Evolutionary conservation across 1,140 invertebrate genomes (phyloP).

Genomic region (Dendrolimus punctatus): DNA sequence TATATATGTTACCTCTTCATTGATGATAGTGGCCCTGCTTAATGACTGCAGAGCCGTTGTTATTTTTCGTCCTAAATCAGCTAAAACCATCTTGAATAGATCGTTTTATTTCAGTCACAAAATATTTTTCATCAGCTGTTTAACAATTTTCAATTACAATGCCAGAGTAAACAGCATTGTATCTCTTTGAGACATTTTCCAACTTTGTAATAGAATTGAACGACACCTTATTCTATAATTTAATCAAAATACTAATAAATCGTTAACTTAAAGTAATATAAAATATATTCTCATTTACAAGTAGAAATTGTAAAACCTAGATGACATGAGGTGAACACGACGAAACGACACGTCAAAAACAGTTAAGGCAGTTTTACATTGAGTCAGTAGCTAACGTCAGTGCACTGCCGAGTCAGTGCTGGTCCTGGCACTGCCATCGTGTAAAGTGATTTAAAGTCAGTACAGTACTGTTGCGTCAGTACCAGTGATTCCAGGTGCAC

Average conservation of each 20-base stretch:
- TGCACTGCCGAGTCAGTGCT: too few species aligned
- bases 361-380: too few species aligned
- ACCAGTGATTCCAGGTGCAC: too few species aligned
- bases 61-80: conserved; percentile 99
- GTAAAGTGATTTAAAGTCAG: too few species aligned
- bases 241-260: too few species aligned
- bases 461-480: too few species aligned
- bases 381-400: too few species aligned
- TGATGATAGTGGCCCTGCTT: conserved; percentile 98
- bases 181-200: not conserved
- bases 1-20: conserved; percentile 88
- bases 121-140: conserved; percentile 16
- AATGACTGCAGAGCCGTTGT: conserved; percentile 97
- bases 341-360: conserved; percentile 24
- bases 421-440: too few species aligned
- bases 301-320: not conserved
- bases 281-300: too few species aligned
- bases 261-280: too few species aligned
- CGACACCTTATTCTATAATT: too few species aligned
- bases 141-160: conserved; percentile 1
- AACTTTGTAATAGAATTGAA: too few species aligned
- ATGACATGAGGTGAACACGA: conserved; percentile 31
- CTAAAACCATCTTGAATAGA: conserved; percentile 92
- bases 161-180: not conserved
- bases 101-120: conserved; percentile 8